These are phyloP conservation scores for Leucophora obtusa DNA, from an alignment of 2,888 invertebrate genomes.

Conservation along the genomic window DNA sequence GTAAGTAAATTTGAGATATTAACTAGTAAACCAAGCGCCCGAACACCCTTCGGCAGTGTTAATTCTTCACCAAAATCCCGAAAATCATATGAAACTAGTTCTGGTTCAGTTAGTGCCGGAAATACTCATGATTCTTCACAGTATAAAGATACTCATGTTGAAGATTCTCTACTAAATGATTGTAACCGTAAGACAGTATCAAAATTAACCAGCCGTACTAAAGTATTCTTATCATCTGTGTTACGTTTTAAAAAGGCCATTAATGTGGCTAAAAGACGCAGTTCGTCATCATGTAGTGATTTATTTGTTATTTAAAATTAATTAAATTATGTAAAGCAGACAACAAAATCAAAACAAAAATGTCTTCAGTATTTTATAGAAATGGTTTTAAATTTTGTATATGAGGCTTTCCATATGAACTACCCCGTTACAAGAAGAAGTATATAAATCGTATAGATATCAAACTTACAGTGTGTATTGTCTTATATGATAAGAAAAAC, in stretches of 20 bases:
- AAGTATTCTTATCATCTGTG: conserved; percentile 76
- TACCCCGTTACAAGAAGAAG: no score
- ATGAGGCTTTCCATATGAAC: no score
- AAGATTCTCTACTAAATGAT: conserved; percentile 64
- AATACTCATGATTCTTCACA: not conserved
- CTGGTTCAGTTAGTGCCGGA: conserved; percentile 40
- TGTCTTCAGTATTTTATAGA: conserved; percentile 29
- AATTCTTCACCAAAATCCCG: conserved; percentile 72
- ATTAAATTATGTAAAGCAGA: not conserved
- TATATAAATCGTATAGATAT: no score
- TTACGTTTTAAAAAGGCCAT: conserved; percentile 76
- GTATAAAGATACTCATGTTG: conserved; percentile 55
- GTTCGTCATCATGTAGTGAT: conserved; percentile 77
- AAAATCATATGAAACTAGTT: conserved; percentile 67
- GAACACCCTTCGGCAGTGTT: conserved; percentile 67
- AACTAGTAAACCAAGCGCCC: conserved; percentile 56
- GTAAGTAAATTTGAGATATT: conserved; percentile 73
- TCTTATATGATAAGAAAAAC: no score
- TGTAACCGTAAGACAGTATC: conserved; percentile 74
- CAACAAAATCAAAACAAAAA: conserved; percentile 41
- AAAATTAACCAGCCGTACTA: conserved; percentile 76
- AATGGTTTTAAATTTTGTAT: not conserved
- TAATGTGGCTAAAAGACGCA: conserved; percentile 75
- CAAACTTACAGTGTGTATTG: no score
- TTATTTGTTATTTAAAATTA: conserved; percentile 76